Percentiles rank a stretch among this genome's conserved stretches.
Conservation (phyloP, 2,888 invertebrate species). For the Chouioia cunea region DNA sequence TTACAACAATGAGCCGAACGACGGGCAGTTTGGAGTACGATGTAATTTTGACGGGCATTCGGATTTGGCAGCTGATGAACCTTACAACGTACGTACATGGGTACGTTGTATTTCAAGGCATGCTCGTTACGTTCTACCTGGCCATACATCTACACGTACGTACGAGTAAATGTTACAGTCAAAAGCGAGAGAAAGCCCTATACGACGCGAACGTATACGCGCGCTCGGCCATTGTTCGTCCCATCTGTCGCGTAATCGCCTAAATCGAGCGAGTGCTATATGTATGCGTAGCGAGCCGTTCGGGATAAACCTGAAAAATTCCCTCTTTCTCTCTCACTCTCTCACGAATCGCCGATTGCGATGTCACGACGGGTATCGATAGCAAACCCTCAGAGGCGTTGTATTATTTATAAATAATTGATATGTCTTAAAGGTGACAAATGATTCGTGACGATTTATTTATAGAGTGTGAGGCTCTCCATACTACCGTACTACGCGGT, state of each 20-base stretch:
- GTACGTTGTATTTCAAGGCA: too few relatives aligned
- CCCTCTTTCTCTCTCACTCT: conserved; percentile 14
- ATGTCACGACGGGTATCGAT: neutral
- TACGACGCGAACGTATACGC: too few relatives aligned
- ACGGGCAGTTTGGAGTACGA: neutral
- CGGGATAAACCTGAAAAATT: neutral
- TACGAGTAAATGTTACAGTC: neutral
- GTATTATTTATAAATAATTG: too few relatives aligned
- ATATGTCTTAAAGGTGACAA: too few relatives aligned
- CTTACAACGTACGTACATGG: neutral
- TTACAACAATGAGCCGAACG: neutral
- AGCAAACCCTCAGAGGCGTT: too few relatives aligned
- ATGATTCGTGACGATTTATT: too few relatives aligned
- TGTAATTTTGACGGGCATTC: neutral
- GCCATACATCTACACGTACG: neutral
- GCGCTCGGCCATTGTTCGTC: conserved; percentile 26
- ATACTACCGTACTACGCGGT: too few relatives aligned
- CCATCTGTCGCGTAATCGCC: conserved; percentile 37
- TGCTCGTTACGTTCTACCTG: neutral
- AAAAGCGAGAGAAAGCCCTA: neutral
- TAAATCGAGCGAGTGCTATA: conserved; percentile 29
- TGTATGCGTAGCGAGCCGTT: conserved; percentile 4
- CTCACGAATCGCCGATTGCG: conserved; percentile 18
- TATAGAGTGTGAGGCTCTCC: too few relatives aligned
- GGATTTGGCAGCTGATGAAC: conserved; percentile 12